Evolutionary conservation across 2,888 invertebrate genomes (phyloP).

Genomic region (Brachyopa scutellaris): DNA sequence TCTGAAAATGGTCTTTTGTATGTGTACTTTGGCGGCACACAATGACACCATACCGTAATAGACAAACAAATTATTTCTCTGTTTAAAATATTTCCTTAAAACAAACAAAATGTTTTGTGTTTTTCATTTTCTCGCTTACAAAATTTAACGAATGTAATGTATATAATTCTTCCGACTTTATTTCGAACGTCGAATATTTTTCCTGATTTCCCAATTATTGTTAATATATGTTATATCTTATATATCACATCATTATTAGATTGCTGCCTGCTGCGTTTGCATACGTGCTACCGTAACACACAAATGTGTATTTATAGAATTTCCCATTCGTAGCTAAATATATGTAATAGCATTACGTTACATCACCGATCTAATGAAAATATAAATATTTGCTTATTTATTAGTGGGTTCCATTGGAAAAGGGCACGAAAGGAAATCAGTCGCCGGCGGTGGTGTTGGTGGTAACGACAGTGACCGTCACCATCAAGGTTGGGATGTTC

Average conservation of each 20-base stretch:
- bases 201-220: constrained; percentile 42
- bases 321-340: constrained; percentile 4
- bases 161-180: not conserved
- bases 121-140: not conserved
- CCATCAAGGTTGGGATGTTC: constrained; percentile 25
- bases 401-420: constrained; percentile 46
- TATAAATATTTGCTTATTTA: constrained; percentile 39
- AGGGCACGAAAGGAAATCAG: constrained; percentile 46
- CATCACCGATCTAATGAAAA: not conserved
- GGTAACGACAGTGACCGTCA: constrained; percentile 44
- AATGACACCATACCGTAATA: not conserved
- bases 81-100: not conserved
- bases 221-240: too few species aligned
- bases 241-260: constrained; percentile 18
- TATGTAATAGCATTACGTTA: not conserved
- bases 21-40: too few species aligned
- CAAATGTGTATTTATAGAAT: constrained; percentile 28
- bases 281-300: not conserved
- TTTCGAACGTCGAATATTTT: constrained; percentile 31
- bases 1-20: too few species aligned
- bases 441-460: constrained; percentile 16
- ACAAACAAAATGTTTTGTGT: not conserved
- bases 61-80: not conserved
- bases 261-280: constrained; percentile 1
- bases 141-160: constrained; percentile 25